Conservation (phyloP, 2,888 invertebrate species). For the Rhorus exstirpatorius region DNA sequence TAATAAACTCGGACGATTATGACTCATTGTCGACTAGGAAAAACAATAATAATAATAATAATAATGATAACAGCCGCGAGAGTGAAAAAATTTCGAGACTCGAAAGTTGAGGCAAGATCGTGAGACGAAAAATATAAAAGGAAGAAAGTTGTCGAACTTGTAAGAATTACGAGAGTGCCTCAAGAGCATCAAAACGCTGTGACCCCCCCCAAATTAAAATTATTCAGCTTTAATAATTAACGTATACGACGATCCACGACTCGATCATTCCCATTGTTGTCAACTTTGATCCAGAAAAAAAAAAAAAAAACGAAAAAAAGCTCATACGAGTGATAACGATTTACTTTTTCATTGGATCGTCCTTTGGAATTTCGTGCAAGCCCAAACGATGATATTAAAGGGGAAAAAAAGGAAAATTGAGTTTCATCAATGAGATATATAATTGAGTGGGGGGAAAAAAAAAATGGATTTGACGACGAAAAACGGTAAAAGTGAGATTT, state of each 20-base stretch:
- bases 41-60: no score
- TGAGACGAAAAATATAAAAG: conserved; percentile 8
- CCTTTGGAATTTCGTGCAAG: conserved; percentile 63
- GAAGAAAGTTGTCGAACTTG: conserved; percentile 51
- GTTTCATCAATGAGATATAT: no score
- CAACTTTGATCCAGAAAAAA: no score
- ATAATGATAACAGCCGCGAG: no score
- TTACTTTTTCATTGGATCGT: conserved; percentile 68
- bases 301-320: no score
- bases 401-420: no score
- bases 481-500: conserved; percentile 27
- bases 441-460: neutral
- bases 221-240: conserved; percentile 63
- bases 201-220: conserved; percentile 29
- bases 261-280: conserved; percentile 64
- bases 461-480: conserved; percentile 50
- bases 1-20: no score
- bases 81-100: conserved; percentile 2
- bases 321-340: conserved; percentile 53
- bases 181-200: conserved; percentile 38
- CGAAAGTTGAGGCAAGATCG: conserved; percentile 6
- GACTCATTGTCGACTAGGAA: no score
- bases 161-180: conserved; percentile 61
- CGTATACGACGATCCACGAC: conserved; percentile 54
- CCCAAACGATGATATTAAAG: conserved; percentile 54